Evolutionary conservation across 1,140 invertebrate genomes (phyloP).

Genomic region (Pseudobourletiella spinata): DNA sequence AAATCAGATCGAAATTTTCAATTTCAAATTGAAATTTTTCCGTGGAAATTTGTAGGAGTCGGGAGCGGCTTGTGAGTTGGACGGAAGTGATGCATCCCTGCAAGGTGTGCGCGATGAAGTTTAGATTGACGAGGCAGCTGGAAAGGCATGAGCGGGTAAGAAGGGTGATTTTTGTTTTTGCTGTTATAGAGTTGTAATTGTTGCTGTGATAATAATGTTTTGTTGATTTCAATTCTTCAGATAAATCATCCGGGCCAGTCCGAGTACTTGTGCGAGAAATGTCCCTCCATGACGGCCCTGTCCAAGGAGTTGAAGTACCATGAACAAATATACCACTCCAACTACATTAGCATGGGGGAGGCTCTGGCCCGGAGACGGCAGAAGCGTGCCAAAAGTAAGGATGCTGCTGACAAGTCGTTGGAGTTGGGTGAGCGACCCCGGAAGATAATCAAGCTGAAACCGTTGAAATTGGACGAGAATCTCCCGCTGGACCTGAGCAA

Average conservation of each 20-base stretch:
- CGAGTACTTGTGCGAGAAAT: slow-evolving; percentile 7
- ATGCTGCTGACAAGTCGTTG: background rate
- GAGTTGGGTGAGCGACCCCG: background rate
- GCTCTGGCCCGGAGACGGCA: background rate
- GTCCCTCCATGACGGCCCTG: slow-evolving; percentile 4
- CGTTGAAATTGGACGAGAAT: slow-evolving; percentile 1
- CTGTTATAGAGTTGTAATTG: no score
- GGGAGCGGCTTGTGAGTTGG: slow-evolving; percentile 1
- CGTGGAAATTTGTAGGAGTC: background rate
- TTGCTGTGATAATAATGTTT: no score
- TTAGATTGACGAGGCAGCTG: background rate
- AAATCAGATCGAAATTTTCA: no score
- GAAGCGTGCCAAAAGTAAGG: background rate
- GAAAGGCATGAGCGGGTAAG: background rate
- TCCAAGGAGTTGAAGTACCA: background rate
- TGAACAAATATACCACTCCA: slow-evolving; percentile 2
- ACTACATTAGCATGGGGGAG: background rate
- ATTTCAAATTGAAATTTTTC: no score
- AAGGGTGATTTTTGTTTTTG: no score
- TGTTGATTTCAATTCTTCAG: background rate
- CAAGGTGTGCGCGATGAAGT: slow-evolving; percentile 6
- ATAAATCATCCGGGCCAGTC: slow-evolving; percentile 1
- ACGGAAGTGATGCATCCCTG: slow-evolving; percentile 2
- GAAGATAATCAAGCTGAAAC: background rate
- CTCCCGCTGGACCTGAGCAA: background rate